Percentiles rank a stretch among this genome's conserved stretches.
Evolutionary conservation across 2,113 vertebrate species (phyloP).

Genomic region (Larimichthys crocea): DNA sequence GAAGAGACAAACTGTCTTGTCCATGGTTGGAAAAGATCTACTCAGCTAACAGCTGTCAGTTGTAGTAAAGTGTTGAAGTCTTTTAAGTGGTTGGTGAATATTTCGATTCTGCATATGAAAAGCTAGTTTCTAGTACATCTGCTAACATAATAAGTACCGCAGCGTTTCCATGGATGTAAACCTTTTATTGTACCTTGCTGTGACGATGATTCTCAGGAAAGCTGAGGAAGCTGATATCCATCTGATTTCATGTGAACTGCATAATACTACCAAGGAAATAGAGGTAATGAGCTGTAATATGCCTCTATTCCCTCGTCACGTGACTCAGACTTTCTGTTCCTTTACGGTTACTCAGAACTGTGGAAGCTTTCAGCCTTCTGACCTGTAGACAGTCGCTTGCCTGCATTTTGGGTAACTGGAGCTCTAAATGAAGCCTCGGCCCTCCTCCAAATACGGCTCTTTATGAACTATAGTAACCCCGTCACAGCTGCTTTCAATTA

Average conservation of each 20-base stretch:
- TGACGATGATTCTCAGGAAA: not conserved
- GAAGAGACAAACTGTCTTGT: not conserved
- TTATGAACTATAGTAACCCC: slow-evolving; percentile 81
- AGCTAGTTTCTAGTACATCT: not conserved
- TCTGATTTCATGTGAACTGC: not conserved
- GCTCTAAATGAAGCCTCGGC: slow-evolving; percentile 57
- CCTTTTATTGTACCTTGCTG: not conserved
- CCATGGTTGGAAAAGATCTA: not conserved
- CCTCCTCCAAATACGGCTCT: slow-evolving; percentile 55
- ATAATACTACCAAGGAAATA: not conserved
- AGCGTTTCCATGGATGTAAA: not conserved
- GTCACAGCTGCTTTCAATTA: slow-evolving; percentile 85
- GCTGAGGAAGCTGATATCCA: not conserved
- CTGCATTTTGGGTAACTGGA: slow-evolving; percentile 49
- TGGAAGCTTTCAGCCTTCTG: slow-evolving; percentile 23
- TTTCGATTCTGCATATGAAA: no score
- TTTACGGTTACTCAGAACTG: not conserved
- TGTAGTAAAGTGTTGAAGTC: not conserved
- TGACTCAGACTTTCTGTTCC: not conserved
- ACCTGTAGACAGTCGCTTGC: slow-evolving; percentile 26
- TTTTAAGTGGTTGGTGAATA: not conserved
- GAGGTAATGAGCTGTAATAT: slow-evolving; percentile 7
- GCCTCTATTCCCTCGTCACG: not conserved
- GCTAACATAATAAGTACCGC: not conserved
- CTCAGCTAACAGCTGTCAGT: not conserved